Conservation (phyloP, 2,113 vertebrate genomes). For the Chlorodrepanis virens region DNA sequence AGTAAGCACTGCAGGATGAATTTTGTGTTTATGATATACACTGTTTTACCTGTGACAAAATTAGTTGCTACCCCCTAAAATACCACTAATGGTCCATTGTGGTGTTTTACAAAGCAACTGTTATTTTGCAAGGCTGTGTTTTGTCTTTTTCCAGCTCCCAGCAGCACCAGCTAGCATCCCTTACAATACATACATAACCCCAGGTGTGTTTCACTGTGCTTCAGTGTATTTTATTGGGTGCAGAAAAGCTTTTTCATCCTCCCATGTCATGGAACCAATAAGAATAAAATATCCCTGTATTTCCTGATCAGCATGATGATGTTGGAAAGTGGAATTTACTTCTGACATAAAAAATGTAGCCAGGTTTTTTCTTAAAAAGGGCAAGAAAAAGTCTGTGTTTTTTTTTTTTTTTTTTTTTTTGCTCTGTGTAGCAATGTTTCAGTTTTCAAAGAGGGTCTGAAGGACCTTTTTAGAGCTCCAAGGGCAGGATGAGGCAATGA, state of each 20-base stretch:
- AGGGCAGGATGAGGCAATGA: neutral
- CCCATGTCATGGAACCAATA: neutral
- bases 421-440: neutral
- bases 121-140: neutral
- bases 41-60: neutral
- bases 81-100: neutral
- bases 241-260: neutral
- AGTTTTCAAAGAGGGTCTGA: neutral
- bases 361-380: neutral
- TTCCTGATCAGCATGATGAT: neutral
- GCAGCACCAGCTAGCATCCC: neutral
- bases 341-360: neutral
- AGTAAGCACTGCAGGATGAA: neutral
- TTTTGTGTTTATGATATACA: neutral
- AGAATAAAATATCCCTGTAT: neutral
- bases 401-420: neutral
- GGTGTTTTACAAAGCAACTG: neutral
- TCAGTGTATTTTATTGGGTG: neutral
- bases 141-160: neutral
- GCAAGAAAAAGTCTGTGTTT: neutral
- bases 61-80: neutral
- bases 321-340: neutral
- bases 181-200: accelerated
- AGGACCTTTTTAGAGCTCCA: neutral
- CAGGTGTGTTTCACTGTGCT: neutral